Percentiles rank a stretch among this genome's conserved stretches.
Evolutionary conservation across 1,140 invertebrate genomes (phyloP).

Genomic region (Aphidius gifuensis): DNA sequence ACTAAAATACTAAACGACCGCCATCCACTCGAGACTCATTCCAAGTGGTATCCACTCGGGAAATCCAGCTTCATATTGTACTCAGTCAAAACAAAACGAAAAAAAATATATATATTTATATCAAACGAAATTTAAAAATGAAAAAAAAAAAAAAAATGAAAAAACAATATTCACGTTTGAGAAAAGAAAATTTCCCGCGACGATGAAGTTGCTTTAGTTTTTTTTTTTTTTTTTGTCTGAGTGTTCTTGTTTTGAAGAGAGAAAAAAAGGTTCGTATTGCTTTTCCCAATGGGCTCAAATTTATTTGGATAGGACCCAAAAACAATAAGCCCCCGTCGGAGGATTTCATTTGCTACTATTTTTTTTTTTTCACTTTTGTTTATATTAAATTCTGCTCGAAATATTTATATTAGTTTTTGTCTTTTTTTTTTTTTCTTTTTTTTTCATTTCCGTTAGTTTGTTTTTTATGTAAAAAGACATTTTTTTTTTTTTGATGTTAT

Average conservation of each 20-base stretch:
- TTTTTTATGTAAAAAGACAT: background rate
- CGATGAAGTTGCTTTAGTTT: background rate
- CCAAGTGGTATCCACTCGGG: constrained; percentile 10
- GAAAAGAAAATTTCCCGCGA: background rate
- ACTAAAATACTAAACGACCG: background rate
- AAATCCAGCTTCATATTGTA: background rate
- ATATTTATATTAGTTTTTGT: background rate
- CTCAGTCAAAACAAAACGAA: constrained; percentile 2
- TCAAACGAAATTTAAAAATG: background rate
- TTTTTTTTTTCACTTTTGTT: constrained; percentile 16
- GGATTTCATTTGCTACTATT: constrained; percentile 44
- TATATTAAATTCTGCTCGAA: too few relatives aligned
- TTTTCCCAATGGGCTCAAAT: constrained; percentile 21
- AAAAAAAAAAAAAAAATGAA: too few relatives aligned
- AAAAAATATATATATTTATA: background rate
- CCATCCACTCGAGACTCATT: constrained; percentile 9
- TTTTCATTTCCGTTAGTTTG: constrained; percentile 13
- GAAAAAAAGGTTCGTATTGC: background rate
- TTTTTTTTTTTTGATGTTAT: constrained; percentile 2
- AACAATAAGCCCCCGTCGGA: constrained; percentile 34
- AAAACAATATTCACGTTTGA: too few relatives aligned
- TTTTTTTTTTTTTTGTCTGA: constrained; percentile 6
- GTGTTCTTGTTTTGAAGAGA: too few relatives aligned
- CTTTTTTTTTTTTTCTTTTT: constrained; percentile 12
- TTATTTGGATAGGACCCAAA: constrained; percentile 45